Evolutionary conservation across 2,888 invertebrate species (phyloP).

Genomic region (Andrena flavipes): DNA sequence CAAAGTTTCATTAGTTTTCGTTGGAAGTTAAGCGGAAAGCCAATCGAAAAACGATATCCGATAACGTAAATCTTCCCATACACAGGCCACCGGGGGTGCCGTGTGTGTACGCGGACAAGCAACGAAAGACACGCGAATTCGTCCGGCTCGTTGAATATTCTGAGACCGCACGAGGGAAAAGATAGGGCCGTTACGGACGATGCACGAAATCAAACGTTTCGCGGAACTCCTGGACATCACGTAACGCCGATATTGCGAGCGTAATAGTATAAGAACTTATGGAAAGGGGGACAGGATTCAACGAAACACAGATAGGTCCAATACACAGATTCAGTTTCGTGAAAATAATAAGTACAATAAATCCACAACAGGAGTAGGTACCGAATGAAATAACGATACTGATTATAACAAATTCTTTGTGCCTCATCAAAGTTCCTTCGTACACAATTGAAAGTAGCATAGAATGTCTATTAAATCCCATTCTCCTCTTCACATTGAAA

Average conservation of each 20-base stretch:
- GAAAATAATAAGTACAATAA: neutral
- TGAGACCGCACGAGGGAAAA: slow-evolving; percentile 45
- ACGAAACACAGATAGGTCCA: slow-evolving; percentile 8
- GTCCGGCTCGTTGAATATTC: slow-evolving; percentile 60
- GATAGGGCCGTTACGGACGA: slow-evolving; percentile 41
- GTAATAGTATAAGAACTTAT: slow-evolving; percentile 29
- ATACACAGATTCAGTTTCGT: neutral
- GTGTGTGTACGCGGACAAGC: slow-evolving; percentile 52
- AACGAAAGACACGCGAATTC: slow-evolving; percentile 62
- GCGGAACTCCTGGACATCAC: slow-evolving; percentile 47
- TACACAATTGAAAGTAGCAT: too few species aligned
- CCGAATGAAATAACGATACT: too few species aligned
- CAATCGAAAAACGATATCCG: slow-evolving; percentile 81
- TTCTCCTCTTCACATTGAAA: too few species aligned
- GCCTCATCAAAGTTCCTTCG: too few species aligned
- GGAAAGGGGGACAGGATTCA: neutral
- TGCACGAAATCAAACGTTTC: slow-evolving; percentile 56
- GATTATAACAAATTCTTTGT: too few species aligned
- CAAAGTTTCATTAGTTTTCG: slow-evolving; percentile 78
- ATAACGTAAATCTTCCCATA: slow-evolving; percentile 76
- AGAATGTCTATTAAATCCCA: too few species aligned
- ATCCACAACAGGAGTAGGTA: too few species aligned
- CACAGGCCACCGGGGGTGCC: slow-evolving; percentile 45
- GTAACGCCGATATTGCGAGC: slow-evolving; percentile 48
- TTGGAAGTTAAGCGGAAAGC: slow-evolving; percentile 75